These are phyloP conservation scores for Sparidentex hasta DNA, from an alignment of 2,797 vertebrate genomes.

Conservation along the genomic window DNA sequence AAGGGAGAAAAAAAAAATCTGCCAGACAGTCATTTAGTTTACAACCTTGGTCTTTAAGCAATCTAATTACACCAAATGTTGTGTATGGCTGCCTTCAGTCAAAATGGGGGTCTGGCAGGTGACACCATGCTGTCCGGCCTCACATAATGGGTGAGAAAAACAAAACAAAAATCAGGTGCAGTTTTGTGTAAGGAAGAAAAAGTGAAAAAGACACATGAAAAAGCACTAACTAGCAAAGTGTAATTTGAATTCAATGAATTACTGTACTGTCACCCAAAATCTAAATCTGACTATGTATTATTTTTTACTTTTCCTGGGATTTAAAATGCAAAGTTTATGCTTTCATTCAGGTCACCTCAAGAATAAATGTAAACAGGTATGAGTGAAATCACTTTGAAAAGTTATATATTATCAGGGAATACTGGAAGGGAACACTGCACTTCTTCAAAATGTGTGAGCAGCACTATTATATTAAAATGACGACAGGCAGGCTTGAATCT, in stretches of 20 bases:
- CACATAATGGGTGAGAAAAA: neutral
- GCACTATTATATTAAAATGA: neutral
- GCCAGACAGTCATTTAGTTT: constrained; percentile 63
- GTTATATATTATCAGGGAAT: too few relatives aligned
- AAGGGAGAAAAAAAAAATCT: constrained; percentile 57
- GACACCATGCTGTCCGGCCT: constrained; percentile 17
- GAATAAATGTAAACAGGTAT: neutral
- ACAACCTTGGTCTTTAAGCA: constrained; percentile 47
- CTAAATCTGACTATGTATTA: neutral
- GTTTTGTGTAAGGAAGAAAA: neutral
- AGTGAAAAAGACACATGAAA: neutral
- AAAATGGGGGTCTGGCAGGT: constrained; percentile 40
- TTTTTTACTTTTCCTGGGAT: neutral
- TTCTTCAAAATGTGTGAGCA: neutral
- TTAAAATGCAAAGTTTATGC: neutral
- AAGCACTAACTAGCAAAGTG: neutral
- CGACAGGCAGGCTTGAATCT: neutral
- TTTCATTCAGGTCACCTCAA: neutral
- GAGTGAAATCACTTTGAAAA: neutral
- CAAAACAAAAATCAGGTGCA: neutral
- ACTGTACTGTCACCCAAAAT: neutral
- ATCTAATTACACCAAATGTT: constrained; percentile 62
- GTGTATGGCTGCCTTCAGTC: constrained; percentile 41
- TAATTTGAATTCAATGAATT: neutral
- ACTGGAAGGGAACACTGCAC: too few relatives aligned